Percentiles rank a stretch among this genome's conserved stretches.
Conservation (phyloP, 2,797 vertebrate species). For the Eutrigla gurnardus region DNA sequence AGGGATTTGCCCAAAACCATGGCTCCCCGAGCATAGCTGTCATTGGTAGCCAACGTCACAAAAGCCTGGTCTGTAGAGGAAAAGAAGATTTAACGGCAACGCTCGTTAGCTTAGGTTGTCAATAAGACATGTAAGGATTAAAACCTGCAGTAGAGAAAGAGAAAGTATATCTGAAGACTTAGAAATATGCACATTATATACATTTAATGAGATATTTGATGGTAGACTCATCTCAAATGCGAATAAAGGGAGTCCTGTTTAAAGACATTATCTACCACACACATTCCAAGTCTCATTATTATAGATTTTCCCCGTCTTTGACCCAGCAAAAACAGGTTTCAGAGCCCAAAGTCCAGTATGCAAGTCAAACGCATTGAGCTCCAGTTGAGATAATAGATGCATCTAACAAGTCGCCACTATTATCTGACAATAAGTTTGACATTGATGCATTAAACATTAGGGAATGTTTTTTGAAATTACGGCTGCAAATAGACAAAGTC, state of each 20-base stretch:
- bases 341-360: not conserved
- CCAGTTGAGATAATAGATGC: not conserved
- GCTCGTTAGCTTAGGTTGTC: not conserved
- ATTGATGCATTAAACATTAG: not conserved
- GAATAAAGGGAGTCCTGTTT: not conserved
- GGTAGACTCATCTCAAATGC: not conserved
- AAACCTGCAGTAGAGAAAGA: no score
- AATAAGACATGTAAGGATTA: no score
- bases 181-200: no score
- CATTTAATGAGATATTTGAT: not conserved
- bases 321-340: not conserved
- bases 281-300: no score
- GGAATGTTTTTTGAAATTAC: fast-evolving
- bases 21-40: constrained; percentile 94
- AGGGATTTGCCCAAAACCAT: constrained; percentile 95
- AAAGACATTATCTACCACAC: not conserved
- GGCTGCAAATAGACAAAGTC: not conserved
- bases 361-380: not conserved
- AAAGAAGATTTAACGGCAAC: not conserved
- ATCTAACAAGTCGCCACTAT: not conserved
- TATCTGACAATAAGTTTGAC: not conserved
- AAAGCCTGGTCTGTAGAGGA: constrained; percentile 92
- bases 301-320: not conserved
- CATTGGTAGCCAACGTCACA: constrained; percentile 97
- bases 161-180: not conserved